A percentile compares a stretch with the other conserved stretches of the same genome.
Conservation (phyloP, 2,113 vertebrate genomes). For the Epinephelus moara region DNA sequence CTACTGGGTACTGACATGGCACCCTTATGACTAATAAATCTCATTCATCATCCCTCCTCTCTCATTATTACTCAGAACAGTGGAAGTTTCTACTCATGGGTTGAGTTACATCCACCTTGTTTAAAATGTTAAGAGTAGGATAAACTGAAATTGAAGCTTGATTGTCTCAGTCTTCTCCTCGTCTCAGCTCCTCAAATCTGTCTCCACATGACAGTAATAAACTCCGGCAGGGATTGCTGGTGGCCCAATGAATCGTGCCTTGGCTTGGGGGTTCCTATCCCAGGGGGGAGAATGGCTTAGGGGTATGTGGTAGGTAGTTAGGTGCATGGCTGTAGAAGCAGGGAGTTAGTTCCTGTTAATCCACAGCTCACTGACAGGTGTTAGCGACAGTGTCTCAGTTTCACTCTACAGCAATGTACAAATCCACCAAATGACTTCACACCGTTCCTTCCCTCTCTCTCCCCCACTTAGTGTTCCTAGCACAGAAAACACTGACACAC, state of each 20-base stretch:
- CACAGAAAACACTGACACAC: conserved; percentile 3
- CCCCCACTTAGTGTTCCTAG: conserved; percentile 26
- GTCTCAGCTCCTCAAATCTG: conserved; percentile 21
- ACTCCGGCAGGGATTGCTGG: conserved; percentile 24
- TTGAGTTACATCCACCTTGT: background rate
- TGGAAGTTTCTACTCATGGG: background rate
- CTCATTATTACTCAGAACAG: conserved; percentile 12
- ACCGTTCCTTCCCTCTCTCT: conserved; percentile 14
- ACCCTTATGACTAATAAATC: background rate
- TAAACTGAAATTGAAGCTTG: background rate
- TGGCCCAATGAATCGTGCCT: conserved; percentile 16
- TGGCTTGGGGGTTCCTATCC: conserved; percentile 8
- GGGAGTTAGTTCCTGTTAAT: conserved; percentile 43
- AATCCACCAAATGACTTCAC: conserved; percentile 61
- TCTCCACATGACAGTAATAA: conserved; percentile 28
- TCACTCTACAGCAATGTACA: conserved; percentile 42
- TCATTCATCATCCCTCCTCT: background rate
- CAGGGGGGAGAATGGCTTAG: conserved; percentile 3
- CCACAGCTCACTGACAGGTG: conserved; percentile 55
- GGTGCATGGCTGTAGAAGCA: conserved; percentile 2
- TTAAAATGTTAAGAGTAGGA: background rate
- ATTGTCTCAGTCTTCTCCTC: background rate
- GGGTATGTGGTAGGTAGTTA: background rate
- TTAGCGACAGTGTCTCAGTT: conserved; percentile 47
- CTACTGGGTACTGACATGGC: background rate